Base-by-base conservation (phyloP, 2,888 invertebrate genomes). In the Lysandra coridon region DNA sequence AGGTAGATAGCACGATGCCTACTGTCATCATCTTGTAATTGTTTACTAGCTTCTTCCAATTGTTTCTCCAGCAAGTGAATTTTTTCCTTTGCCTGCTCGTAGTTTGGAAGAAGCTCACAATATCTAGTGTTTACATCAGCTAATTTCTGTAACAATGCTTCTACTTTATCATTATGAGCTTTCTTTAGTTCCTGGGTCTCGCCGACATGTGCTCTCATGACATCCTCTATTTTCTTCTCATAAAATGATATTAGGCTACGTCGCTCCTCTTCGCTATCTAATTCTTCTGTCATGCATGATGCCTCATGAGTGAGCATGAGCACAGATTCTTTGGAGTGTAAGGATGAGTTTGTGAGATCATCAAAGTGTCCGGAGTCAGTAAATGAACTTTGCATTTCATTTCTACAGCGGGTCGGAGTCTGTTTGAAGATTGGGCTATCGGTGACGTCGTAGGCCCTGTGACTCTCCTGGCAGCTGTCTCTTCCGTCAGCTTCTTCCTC, bases 351-450 rank as follows among this genome's bases (percentile, higher is more conserved):
- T 30, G 96, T 96, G 84, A 97, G 94, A 91, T 98, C 98, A 88
- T 98, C 98, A 90, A 97, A 98, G 91, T 98, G 97, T 73, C 98
- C 98, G 7, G 98, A 98, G 90, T 98, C 98, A 79, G 97, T 97
- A 86, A 97, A 96, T 49, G 98, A 98, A 82, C 96, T 96, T 85
- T 96, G 96, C 95, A 97, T 96, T 87, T 97, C 97, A 89, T 91
- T 93, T 80, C 92, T 88, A 83, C 92, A 89, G 81, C 93, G 89
- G 23, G 91, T 93, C 76, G 94, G 93, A 78, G 94, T 92, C 82
- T 90, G 89, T 85, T 95, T 94, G 83, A 90, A 95, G 81, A 95
- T 86, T 57, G 95, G 90, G 82, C 95, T 93, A 82, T 91, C 94
- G 80, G 90, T 95, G 83, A 93, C 95, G 89, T 93, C 91, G 87